Base-by-base conservation (phyloP, 2,797 vertebrate species). In the Mergus octosetaceus region DNA sequence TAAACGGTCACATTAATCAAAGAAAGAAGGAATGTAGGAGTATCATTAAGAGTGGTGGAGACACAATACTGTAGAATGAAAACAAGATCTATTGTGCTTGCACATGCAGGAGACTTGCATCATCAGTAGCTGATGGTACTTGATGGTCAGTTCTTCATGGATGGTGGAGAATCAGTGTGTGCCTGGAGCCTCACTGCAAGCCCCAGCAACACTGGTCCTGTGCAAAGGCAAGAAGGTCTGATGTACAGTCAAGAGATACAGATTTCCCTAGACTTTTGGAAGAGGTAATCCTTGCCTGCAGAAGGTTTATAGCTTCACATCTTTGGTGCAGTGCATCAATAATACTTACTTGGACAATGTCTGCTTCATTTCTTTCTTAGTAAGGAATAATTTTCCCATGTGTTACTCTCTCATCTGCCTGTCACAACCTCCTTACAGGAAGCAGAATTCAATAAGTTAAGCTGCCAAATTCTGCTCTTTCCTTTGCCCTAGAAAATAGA, bases 391-490 rank as follows among this genome's bases (percentile, higher is more conserved):
- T 49, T 84, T 84, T 11, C 56, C 62, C 6, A 2, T 17, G 36
- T 68, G 32, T n/a, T 72, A 18, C 34, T 60, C 4, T 76, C 32
- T 75, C 24, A 15, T 58, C 43, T 49, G 21, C 24, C 25, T 75
- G 51, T 51, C 69, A 58, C 25, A 47, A 69, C 12, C 7, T 85
- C 2, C 60, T 43, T 74, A n/a, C 9, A 49, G 38, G 38, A 68
- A 75, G 15, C 30, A 41, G 16, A 85, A 62, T 78, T 87, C 58
- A 43, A 14, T 65, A 83, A 92, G 65, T 93, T 38, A 58, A 83
- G 21, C 39, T 91, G 43, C 47, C 19, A 57, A 4, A 10, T 62
- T 85, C 36, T 38, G 21, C 1, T 62, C 56, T 76, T 36, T 84
- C 34, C 30, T 93, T 74, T 89, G 45, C 82, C 8, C 19, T 54